These are phyloP conservation scores for Lepisosteus osseus DNA, from an alignment of 2,113 vertebrate genomes.

Conservation along the genomic window DNA sequence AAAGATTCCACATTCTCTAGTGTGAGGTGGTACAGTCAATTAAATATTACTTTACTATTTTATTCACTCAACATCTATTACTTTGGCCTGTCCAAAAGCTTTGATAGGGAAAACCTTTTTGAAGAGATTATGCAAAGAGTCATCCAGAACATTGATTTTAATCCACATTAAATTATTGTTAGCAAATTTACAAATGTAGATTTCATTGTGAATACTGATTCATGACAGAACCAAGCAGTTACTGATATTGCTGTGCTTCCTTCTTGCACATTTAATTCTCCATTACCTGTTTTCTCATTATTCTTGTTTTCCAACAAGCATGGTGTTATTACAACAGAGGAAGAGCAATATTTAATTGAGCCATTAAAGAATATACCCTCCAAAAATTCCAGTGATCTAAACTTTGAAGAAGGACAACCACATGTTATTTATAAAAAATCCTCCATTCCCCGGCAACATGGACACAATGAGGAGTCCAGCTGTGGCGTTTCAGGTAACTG, in stretches of 20 bases:
- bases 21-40: no score
- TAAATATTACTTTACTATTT: no score
- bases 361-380: slow-evolving; percentile 86
- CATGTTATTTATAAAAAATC: slow-evolving; percentile 99
- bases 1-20: no score
- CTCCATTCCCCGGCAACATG: slow-evolving; percentile 76
- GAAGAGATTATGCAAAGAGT: no score
- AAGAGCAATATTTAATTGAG: slow-evolving; percentile 98
- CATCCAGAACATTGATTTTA: no score
- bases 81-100: no score
- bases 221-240: not conserved
- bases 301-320: slow-evolving; percentile 72
- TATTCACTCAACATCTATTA: no score
- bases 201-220: not conserved
- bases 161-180: not conserved
- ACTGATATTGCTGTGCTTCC: not conserved
- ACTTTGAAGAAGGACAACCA: slow-evolving; percentile 85
- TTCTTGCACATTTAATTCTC: slow-evolving; percentile 17
- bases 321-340: slow-evolving; percentile 95
- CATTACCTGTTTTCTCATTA: slow-evolving; percentile 34
- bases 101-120: no score
- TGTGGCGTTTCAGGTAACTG: slow-evolving; percentile 93
- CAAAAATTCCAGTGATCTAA: slow-evolving; percentile 78
- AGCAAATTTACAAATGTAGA: slow-evolving; percentile 11
- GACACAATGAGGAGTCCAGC: slow-evolving; percentile 78